Evolutionary conservation across 2,797 vertebrate genomes (phyloP), one percentile per base, ranked within the genome.

Genomic region (Tenualosa ilisha): DNA sequence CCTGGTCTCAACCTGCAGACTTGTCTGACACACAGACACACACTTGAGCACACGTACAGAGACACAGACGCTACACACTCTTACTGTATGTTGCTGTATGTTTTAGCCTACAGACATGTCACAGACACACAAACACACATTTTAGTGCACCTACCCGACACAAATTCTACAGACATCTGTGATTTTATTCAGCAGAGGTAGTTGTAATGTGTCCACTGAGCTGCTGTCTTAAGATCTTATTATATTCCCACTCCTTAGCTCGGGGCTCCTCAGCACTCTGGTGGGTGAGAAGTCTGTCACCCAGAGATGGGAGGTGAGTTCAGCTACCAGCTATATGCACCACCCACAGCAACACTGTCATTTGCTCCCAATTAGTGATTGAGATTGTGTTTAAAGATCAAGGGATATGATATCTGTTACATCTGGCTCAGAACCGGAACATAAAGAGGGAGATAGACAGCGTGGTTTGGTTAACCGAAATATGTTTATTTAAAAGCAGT

Each of bases 251-350:
- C 15, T 82, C 8, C 0, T 84, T 92, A 99, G 98, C 49, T 99
- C 98, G 82, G 98, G 98, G 2, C 96, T 99, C 85, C 97, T 99
- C 87, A 99, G 98, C 92, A 99, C 97, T 3, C 93, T 99, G 91
- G 98, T 99, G 7, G 98, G 98, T 53, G 98, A 99, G 92, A 98
- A 96, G 91, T 99, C 98, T 49, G 98, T 99, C 89, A 99, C 98
- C 85, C 98, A 99, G 54, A 96, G 98, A 92, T 99, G 98, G 98
- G 98, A 99, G 96, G 98, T 98, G 51, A 81, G 85, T 40, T 43
- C 68, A 75, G 68, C 11, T 37, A 31, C 65, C 26, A 3, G 31
- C 68, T 17, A 12, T 40, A 15, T 4, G 31, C 31, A 40, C 3
- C 1, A 72, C 15, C 65, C 26, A 68, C 24, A 46, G 46, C 46